These are phyloP conservation scores for Embidobia sp. DNA, from an alignment of 2,888 invertebrate genomes.

Conservation along the genomic window DNA sequence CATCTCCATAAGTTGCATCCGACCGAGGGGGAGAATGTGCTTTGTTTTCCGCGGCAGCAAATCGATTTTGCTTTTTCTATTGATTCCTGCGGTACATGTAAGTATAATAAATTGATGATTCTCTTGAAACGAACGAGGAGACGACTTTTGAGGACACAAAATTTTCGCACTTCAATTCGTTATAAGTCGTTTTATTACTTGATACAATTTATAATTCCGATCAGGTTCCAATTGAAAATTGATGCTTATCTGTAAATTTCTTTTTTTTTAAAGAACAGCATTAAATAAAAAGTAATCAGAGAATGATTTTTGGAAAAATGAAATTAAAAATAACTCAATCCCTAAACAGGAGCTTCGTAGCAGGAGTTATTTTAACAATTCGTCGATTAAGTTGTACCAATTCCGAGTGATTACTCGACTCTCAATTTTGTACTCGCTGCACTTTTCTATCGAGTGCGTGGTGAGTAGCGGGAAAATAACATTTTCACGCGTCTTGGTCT, in stretches of 20 bases:
- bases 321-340: constrained; percentile 14
- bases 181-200: too few species aligned
- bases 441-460: constrained; percentile 42
- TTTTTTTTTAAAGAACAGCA: too few species aligned
- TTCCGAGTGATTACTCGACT: not conserved
- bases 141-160: too few species aligned
- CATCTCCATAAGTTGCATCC: constrained; percentile 54
- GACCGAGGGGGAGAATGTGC: not conserved
- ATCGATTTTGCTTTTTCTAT: constrained; percentile 42
- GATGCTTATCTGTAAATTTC: too few species aligned
- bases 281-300: too few species aligned
- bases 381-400: constrained; percentile 19
- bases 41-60: constrained; percentile 37
- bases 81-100: constrained; percentile 32
- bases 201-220: too few species aligned
- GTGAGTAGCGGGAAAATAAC: constrained; percentile 42
- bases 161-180: too few species aligned
- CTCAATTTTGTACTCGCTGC: not conserved
- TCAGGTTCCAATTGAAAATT: too few species aligned
- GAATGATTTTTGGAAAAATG: too few species aligned
- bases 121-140: too few species aligned
- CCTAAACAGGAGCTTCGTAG: constrained; percentile 14
- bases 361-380: constrained; percentile 28
- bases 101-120: too few species aligned
- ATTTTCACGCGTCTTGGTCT: constrained; percentile 62